Base-by-base conservation (phyloP, 1,140 invertebrate species). In the Drosophila willistoni region DNA sequence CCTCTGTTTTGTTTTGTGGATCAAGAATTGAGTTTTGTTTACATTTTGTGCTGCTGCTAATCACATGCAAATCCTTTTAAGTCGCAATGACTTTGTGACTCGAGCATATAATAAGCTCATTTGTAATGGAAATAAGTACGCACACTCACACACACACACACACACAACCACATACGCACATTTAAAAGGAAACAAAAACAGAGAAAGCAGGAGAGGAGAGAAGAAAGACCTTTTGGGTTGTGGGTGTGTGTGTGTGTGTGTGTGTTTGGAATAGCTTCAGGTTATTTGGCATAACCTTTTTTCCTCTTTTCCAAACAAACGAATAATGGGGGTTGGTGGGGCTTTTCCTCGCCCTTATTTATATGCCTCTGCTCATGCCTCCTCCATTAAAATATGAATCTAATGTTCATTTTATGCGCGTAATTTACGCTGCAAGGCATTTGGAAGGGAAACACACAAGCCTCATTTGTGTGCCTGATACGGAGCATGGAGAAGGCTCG, bases 61-160 rank as follows among this genome's bases (percentile, higher is more conserved):
- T 87, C 84, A 87, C 84, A 87, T 87, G 84, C 84, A 87, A 87
- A 87, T 87, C 84, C 84, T 81, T 87, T 87, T 89, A 87, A 87
- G 84, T 87, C 84, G 84, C 84, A 75, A 84, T 87, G 84, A 89
- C 84, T 87, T 87, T 87, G 80, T 81, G 84, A 89, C 80, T 89
- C 70, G 81, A 79, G 73, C 83, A 80, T 71, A 90, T 87, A 87
- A 87, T 87, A 87, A 89, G 84, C 84, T 84, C 84, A 87, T 87
- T 87, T 87, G 83, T 87, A 87, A 87, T 84, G 85, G 67, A 74
- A 79, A 86, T 77, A 65, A 71, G 74, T 72, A 57, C 71, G 56
- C 64, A 69, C 68, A 19, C 64, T 67, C 68, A 19, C 44, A 51
- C 7, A 51, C 44, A 47, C 7, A 64, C 22, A 54, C 41, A 57